Conservation (phyloP, 2,888 invertebrate species). For the Plebejus anna region DNA sequence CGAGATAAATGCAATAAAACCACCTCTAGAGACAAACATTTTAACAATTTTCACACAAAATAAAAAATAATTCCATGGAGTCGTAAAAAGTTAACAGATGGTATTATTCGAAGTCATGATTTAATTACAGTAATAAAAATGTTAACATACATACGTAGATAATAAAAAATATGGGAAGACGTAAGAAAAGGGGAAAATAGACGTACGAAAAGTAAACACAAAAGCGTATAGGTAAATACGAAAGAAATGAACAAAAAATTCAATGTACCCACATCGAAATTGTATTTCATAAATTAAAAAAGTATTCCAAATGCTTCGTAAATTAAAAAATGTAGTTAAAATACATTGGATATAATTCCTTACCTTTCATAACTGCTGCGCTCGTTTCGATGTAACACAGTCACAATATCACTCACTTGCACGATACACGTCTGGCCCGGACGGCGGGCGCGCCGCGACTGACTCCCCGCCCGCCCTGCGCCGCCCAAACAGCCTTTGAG, state of each 20-base stretch:
- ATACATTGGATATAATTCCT: not conserved
- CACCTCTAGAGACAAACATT: not conserved
- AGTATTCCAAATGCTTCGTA: not conserved
- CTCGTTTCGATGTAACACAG: slow-evolving; percentile 1
- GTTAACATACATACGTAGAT: not conserved
- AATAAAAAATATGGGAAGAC: not conserved
- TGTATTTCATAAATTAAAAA: not conserved
- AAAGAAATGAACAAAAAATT: not conserved
- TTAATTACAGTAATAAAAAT: not conserved
- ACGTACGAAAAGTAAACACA: not conserved
- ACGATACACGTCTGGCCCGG: slow-evolving; percentile 47
- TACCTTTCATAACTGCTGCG: not conserved
- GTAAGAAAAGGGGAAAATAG: not conserved
- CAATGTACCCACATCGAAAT: not conserved
- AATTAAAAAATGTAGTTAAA: too few relatives aligned
- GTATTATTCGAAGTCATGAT: not conserved
- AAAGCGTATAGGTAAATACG: not conserved
- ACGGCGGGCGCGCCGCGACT: slow-evolving; percentile 59
- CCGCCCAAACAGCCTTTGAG: slow-evolving; percentile 48
- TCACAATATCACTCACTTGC: slow-evolving; percentile 22
- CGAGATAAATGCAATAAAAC: not conserved
- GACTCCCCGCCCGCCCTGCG: slow-evolving; percentile 66
- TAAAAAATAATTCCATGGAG: not conserved
- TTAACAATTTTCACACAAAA: not conserved
- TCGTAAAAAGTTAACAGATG: not conserved